A percentile compares a stretch with the other conserved stretches of the same genome.
These are phyloP conservation scores for Parthenolecanium corni DNA, from an alignment of 2,888 invertebrate species.

Conservation along the genomic window DNA sequence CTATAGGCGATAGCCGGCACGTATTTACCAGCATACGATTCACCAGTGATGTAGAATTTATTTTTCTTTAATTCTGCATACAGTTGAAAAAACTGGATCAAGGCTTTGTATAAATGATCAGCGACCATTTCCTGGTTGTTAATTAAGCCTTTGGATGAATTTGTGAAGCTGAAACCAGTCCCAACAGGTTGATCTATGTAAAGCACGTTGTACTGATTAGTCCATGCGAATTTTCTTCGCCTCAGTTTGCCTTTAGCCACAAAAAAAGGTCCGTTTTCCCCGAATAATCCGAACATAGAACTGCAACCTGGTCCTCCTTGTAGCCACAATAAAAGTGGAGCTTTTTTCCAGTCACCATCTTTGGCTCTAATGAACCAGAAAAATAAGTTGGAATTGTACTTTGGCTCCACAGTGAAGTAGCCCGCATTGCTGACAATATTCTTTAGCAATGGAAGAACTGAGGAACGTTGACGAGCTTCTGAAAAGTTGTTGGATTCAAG, in stretches of 20 bases:
- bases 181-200: slow-evolving; percentile 91
- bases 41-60: slow-evolving; percentile 78
- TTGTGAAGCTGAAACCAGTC: slow-evolving; percentile 72
- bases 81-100: slow-evolving; percentile 70
- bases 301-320: slow-evolving; percentile 50
- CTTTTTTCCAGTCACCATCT: slow-evolving; percentile 32
- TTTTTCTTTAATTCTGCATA: slow-evolving; percentile 63
- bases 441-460: neutral
- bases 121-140: slow-evolving; percentile 68
- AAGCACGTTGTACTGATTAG: slow-evolving; percentile 60
- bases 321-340: slow-evolving; percentile 55
- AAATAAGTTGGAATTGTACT: neutral
- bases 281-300: slow-evolving; percentile 46
- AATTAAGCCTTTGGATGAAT: slow-evolving; percentile 56
- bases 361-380: neutral
- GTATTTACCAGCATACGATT: slow-evolving; percentile 77
- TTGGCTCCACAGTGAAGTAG: neutral
- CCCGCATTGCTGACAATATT: neutral
- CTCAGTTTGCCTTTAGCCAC: slow-evolving; percentile 39
- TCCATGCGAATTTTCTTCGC: slow-evolving; percentile 66
- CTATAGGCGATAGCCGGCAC: slow-evolving; percentile 65
- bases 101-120: slow-evolving; percentile 59
- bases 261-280: slow-evolving; percentile 49
- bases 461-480: neutral
- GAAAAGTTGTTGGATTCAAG: neutral